Evolutionary conservation across 1,140 invertebrate species (phyloP), one percentile per base, ranked within the genome.

Genomic region (Heliconius eleuchia): DNA sequence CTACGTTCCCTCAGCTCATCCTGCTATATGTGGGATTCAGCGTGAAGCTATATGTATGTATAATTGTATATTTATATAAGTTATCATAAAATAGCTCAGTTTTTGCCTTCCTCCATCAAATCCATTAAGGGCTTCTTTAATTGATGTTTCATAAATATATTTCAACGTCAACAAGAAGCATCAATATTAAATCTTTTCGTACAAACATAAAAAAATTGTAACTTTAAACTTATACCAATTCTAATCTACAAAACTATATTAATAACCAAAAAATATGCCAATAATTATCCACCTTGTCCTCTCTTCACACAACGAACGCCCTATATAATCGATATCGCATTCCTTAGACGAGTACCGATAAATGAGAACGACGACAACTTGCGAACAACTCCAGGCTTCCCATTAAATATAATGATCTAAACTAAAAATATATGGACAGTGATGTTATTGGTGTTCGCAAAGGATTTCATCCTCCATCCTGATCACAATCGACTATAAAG

Each of bases 291-390:
- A 66, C 23, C 27, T 27, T 30, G 3, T 66, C 27, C 60, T 30
- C 60, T 66, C 27, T 66, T 16, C 30, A 11, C 1, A 11, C n/a
- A 27, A 66, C 27, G 60, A 30, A 66, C 30, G 11, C 8, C 60
- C 60, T 27, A 66, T 30, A 27, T 66, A 66, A 66, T 30, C 60
- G 60, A 18, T 66, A 66, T 66, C 3, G 30, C 60, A 66, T 66
- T 66, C 60, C 60, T 30, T 66, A 30, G 60, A 30, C 27, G 60
- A 66, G 27, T 30, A 66, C 60, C 60, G 60, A 66, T 66, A 66
- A 66, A 66, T 66, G 60, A 66, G 60, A 30, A 66, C 60, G 27
- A 66, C 57, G 2, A 23, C 57, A 27, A 23, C 27, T 66, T 30
- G 60, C 60, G 27, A 66, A 66, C 60, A 66, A 66, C 60, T 66